Evolutionary conservation across 2,113 vertebrate genomes (phyloP).

Genomic region (Phalacrocorax aristotelis): DNA sequence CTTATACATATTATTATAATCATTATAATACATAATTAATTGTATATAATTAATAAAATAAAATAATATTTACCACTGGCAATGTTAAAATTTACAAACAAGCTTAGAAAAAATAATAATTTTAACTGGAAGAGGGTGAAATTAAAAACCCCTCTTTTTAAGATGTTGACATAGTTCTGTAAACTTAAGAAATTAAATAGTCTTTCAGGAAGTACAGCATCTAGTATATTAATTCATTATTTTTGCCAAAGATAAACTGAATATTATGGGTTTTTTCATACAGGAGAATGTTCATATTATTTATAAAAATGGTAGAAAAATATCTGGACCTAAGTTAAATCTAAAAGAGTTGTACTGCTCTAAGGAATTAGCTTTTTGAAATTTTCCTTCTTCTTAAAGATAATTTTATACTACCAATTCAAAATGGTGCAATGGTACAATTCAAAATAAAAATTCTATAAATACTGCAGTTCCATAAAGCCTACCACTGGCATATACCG

Average conservation of each 20-base stretch:
- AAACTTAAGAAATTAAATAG: not conserved
- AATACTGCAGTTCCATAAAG: not conserved
- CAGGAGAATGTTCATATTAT: fast-evolving
- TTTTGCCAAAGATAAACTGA: not conserved
- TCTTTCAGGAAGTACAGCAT: not conserved
- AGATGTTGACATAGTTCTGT: not conserved
- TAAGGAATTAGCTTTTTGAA: not conserved
- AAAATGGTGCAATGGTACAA: not conserved
- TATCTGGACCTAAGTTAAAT: not conserved
- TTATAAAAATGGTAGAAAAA: not conserved
- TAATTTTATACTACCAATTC: not conserved
- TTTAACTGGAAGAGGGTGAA: not conserved
- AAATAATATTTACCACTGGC: not conserved
- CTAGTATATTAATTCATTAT: not conserved
- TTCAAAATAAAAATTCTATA: not conserved
- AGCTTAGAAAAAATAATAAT: not conserved
- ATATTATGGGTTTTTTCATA: fast-evolving
- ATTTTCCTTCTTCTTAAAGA: not conserved
- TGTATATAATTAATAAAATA: not conserved
- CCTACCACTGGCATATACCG: not conserved
- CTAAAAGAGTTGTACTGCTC: not conserved
- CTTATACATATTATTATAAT: not conserved
- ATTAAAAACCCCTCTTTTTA: not conserved
- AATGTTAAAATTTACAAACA: not conserved
- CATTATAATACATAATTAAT: not conserved